Evolutionary conservation across 1,140 invertebrate species (phyloP).

Genomic region (Calliopsis andreniformis): DNA sequence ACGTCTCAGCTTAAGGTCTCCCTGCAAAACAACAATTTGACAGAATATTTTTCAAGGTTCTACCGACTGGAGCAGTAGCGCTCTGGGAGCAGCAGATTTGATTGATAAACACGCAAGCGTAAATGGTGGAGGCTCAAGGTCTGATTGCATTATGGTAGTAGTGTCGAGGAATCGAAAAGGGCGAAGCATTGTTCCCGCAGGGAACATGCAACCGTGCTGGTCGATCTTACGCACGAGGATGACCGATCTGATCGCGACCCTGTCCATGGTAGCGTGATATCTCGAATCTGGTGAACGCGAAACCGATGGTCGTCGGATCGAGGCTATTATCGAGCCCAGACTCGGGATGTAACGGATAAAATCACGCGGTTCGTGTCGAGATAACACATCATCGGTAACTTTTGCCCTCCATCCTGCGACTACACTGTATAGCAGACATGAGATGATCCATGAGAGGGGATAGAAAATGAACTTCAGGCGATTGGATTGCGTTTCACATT

Average conservation of each 20-base stretch:
- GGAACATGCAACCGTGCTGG: slow-evolving; percentile 37
- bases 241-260: slow-evolving; percentile 59
- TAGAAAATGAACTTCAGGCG: background rate
- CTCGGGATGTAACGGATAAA: slow-evolving; percentile 56
- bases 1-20: too few relatives aligned
- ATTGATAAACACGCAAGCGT: slow-evolving; percentile 12
- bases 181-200: slow-evolving; percentile 52
- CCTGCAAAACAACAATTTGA: too few relatives aligned
- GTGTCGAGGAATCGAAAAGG: slow-evolving; percentile 13
- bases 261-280: slow-evolving; percentile 52
- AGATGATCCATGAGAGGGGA: background rate
- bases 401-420: background rate
- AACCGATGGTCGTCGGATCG: slow-evolving; percentile 23
- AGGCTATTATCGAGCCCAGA: slow-evolving; percentile 51
- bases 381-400: slow-evolving; percentile 48
- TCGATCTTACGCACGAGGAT: slow-evolving; percentile 44
- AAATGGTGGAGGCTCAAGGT: background rate
- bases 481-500: background rate
- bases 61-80: background rate
- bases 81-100: slow-evolving; percentile 5
- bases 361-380: slow-evolving; percentile 52
- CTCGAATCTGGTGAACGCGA: slow-evolving; percentile 46
- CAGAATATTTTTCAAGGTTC: background rate
- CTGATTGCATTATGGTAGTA: background rate
- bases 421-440: background rate